Evolutionary conservation across 2,797 vertebrate species (phyloP).

Genomic region (Smutsia gigantea): DNA sequence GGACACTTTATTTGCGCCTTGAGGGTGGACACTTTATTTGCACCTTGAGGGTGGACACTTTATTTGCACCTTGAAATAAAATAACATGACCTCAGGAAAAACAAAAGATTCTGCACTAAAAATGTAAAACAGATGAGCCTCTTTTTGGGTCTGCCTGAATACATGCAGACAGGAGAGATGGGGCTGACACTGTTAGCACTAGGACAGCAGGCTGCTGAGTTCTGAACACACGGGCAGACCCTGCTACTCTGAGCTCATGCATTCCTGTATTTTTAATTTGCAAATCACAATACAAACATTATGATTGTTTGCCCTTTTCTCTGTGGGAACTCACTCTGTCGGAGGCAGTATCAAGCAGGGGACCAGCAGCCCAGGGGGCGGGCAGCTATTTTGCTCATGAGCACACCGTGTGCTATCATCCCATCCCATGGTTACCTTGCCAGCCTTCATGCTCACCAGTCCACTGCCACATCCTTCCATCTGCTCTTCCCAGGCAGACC

Average conservation of each 20-base stretch:
- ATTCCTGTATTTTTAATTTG: not conserved
- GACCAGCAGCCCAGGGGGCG: not conserved
- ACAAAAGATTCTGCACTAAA: not conserved
- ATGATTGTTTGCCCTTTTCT: not conserved
- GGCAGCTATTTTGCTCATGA: not conserved
- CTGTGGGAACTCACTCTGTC: not conserved
- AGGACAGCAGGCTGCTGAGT: accelerated
- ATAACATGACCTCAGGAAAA: not conserved
- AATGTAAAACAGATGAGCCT: not conserved
- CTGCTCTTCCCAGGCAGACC: not conserved
- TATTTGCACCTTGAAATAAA: not conserved
- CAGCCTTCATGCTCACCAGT: not conserved
- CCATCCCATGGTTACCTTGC: not conserved
- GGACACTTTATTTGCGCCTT: not conserved
- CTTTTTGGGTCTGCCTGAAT: not conserved
- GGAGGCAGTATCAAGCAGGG: not conserved
- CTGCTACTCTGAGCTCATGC: not conserved
- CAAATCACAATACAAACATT: not conserved
- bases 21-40: not conserved
- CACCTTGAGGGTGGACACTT: not conserved
- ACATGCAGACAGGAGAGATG: not conserved
- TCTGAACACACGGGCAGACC: not conserved
- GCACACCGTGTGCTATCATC: accelerated
- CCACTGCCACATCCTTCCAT: too few relatives aligned
- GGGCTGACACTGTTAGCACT: accelerated